phyloP scores from a whole-genome alignment of 2,797 vertebrate species.

The Melopsittacus undulatus region DNA sequence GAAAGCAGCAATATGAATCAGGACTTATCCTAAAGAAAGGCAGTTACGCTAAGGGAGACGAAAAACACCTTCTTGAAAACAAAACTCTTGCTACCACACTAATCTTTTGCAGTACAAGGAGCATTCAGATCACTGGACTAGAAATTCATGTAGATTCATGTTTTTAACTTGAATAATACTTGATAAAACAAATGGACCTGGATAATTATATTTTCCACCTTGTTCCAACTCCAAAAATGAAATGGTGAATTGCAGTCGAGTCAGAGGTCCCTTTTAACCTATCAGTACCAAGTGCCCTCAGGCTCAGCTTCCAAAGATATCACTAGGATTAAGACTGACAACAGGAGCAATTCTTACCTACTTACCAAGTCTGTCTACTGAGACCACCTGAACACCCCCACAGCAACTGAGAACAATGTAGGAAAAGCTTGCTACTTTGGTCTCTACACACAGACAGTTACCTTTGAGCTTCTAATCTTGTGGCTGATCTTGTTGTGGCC shows the following conservation, averaged over 20 bases:
- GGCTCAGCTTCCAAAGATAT: background rate
- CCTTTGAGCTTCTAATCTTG: slow-evolving; percentile 92
- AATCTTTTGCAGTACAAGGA: background rate
- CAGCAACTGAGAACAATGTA: rapidly evolving
- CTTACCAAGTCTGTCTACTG: background rate
- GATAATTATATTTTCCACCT: background rate
- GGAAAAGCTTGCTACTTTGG: background rate
- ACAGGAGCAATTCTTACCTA: background rate
- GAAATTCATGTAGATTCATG: background rate
- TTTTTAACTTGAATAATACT: background rate
- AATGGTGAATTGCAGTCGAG: background rate
- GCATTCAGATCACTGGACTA: background rate
- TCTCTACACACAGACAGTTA: slow-evolving; percentile 52
- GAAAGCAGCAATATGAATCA: background rate
- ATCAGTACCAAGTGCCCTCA: background rate
- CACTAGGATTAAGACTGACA: background rate
- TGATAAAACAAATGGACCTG: background rate
- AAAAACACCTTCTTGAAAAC: background rate
- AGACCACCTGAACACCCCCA: background rate
- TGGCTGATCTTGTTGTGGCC: slow-evolving; percentile 87
- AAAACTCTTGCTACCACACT: background rate
- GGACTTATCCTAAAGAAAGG: background rate
- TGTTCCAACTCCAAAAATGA: background rate
- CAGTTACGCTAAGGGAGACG: background rate
- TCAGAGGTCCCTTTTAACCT: background rate